Evolutionary conservation across 2,113 vertebrate species (phyloP), one percentile per base, ranked within the genome.

Genomic region (Cryptotis parvus): DNA sequence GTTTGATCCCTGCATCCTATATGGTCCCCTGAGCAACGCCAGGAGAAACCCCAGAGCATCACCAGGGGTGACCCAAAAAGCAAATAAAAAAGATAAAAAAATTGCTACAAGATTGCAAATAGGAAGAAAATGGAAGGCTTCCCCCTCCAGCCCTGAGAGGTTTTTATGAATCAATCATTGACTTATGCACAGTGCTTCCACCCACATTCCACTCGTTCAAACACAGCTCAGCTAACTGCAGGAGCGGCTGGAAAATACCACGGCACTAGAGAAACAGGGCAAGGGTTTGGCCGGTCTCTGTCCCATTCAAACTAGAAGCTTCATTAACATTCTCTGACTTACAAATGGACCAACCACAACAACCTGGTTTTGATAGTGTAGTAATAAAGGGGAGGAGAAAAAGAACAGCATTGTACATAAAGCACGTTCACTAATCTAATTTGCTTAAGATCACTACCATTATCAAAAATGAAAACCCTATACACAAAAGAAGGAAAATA

Each of bases 401-500:
- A 22, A 45, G 12, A 2, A 55, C 39, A 74, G 84, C 29, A 39
- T n/a, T 55, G 5, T 6, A 72, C 18, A 0, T 58, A 86, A 22
- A 88, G 24, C 24, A 55, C 22, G 24, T 1, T 45, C 22, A 55
- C 20, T 18, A 78, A 45, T 49, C 52, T 69, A 77, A 81, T 31
- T 92, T 29, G 85, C 43, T 84, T 43, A 61, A 92, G 88, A 45
- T 35, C 43, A 63, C 15, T 0, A 0, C 33, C 82, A 84, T 49
- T 4, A 78, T n/a, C 78, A 91, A 84, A 2, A 0, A 68, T 94
- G 52, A 91, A 93, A 94, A 87, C 12, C 22, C 52, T 33, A 91
- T 22, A 55, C 9, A 41, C 2, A 1, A 78, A 92, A 89, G 66
- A 92, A 87, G 66, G 82, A 63, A 72, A 73, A 16, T 22, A 55